Evolutionary conservation across 2,888 invertebrate genomes (phyloP).

Genomic region (Lithophane socia): DNA sequence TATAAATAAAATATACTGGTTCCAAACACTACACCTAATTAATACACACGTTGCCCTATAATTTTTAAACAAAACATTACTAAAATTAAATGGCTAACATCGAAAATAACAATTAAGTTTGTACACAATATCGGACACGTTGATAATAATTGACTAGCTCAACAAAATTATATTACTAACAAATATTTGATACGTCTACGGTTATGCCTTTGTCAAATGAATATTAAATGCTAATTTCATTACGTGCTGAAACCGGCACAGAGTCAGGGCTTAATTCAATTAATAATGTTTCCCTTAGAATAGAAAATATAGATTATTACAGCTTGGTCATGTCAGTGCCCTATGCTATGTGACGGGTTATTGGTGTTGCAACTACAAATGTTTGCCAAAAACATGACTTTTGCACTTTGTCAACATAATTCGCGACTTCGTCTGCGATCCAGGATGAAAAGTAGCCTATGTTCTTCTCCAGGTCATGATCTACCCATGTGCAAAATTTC

Average conservation of each 20-base stretch:
- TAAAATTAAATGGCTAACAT: slow-evolving; percentile 9
- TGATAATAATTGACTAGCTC: slow-evolving; percentile 38
- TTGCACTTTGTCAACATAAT: too few relatives aligned
- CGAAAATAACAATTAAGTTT: slow-evolving; percentile 26
- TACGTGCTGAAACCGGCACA: slow-evolving; percentile 64
- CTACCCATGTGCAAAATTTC: too few relatives aligned
- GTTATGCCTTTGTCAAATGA: slow-evolving; percentile 69
- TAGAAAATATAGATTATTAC: slow-evolving; percentile 69
- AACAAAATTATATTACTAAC: slow-evolving; percentile 58
- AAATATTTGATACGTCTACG: slow-evolving; percentile 62
- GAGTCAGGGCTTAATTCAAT: slow-evolving; percentile 73
- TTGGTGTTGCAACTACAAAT: slow-evolving; percentile 16
- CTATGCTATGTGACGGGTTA: neutral
- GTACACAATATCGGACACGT: slow-evolving; percentile 11
- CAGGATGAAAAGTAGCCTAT: too few relatives aligned
- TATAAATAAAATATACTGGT: too few relatives aligned
- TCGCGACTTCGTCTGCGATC: too few relatives aligned
- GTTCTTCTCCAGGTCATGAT: too few relatives aligned
- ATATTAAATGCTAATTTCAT: slow-evolving; percentile 76
- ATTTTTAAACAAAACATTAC: slow-evolving; percentile 3
- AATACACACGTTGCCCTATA: neutral
- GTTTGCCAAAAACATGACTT: neutral
- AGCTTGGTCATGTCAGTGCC: slow-evolving; percentile 55
- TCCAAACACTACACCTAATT: too few relatives aligned
- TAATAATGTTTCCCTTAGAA: slow-evolving; percentile 73